phyloP scores from a whole-genome alignment of 92 coral and sea anemone species.

The Zoanthus sansibaricus region DNA sequence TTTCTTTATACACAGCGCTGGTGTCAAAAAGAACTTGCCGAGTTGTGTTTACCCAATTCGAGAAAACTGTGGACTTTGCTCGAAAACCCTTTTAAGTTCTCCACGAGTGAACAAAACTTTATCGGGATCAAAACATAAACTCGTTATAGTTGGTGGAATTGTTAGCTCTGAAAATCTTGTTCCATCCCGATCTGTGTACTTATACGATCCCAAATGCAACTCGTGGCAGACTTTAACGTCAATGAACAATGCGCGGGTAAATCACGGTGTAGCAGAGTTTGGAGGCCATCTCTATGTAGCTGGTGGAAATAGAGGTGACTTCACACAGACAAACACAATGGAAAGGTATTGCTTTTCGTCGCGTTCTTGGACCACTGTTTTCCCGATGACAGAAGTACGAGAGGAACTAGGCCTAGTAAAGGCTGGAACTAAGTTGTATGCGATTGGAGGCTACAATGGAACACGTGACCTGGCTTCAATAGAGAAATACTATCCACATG shows the following conservation, averaged over 20 bases:
- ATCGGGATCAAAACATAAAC: neutral
- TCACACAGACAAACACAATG: constrained; percentile 55
- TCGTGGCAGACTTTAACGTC: constrained; percentile 28
- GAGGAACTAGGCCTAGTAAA: constrained; percentile 54
- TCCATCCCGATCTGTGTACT: constrained; percentile 19
- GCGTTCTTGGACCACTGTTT: constrained; percentile 44
- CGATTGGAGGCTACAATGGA: constrained; percentile 68
- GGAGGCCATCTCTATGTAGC: constrained; percentile 30
- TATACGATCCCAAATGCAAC: constrained; percentile 7
- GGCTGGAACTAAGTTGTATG: constrained; percentile 36
- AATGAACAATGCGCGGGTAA: constrained; percentile 20
- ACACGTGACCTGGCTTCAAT: constrained; percentile 61
- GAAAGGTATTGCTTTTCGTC: constrained; percentile 45
- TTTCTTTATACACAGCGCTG: neutral
- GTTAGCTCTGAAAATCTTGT: constrained; percentile 7
- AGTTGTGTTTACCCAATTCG: neutral
- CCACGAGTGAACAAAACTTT: neutral
- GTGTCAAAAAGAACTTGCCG: neutral
- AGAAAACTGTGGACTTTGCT: neutral
- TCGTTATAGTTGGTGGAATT: constrained; percentile 16
- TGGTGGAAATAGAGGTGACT: constrained; percentile 29
- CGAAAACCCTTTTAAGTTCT: neutral
- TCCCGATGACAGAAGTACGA: constrained; percentile 64
- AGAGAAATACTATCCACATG: constrained; percentile 46
- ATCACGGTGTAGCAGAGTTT: neutral